Evolutionary conservation across 1,140 invertebrate species (phyloP), one percentile per base, ranked within the genome.

Genomic region (Hormaphis cornu): DNA sequence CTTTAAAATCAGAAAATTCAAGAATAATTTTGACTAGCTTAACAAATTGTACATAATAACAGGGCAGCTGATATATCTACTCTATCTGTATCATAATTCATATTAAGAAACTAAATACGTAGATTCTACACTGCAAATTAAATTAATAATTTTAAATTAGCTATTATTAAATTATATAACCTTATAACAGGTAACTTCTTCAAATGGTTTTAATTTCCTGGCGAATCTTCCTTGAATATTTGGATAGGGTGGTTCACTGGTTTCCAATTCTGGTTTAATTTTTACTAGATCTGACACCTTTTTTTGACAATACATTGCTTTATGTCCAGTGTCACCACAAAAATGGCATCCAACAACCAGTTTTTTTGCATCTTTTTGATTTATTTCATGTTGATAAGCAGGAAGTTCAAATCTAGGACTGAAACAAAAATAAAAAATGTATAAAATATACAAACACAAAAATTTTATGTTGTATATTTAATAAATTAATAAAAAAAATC

Each of bases 181-280:
- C 77, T 97, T 97, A 76, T 91, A 97, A 79, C 94, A 97, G 0
- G 93, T 96, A 10, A 97, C 92, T 81, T 96, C 91, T 79, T 96
- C 92, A 8, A 97, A 78, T 6, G 92, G 91, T 76, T 89, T 90
- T 28, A 86, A 83, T 3, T 82, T 83, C 52, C 61, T 66, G 3
- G n/a, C 2, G 24, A 66, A 66, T 48, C 61, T 44, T 24, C 44
- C n/a, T 50, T 50, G 70, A 56, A 44, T 56, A 37, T 56, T 46
- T 37, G 50, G 73, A 70, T 70, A 42, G 16, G 73, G 71, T 28
- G 74, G 76, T 1, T 75, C 82, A 76, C 83, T 81, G 16, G 80
- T 78, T 70, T 85, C 84, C 22, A 50, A 35, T 16, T 66, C 61
- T 8, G 61, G 61, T 50, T 66, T 66, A 16, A 66, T 72, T 35